Conservation (phyloP, 2,888 invertebrate species). For the Atethmia centrago region DNA sequence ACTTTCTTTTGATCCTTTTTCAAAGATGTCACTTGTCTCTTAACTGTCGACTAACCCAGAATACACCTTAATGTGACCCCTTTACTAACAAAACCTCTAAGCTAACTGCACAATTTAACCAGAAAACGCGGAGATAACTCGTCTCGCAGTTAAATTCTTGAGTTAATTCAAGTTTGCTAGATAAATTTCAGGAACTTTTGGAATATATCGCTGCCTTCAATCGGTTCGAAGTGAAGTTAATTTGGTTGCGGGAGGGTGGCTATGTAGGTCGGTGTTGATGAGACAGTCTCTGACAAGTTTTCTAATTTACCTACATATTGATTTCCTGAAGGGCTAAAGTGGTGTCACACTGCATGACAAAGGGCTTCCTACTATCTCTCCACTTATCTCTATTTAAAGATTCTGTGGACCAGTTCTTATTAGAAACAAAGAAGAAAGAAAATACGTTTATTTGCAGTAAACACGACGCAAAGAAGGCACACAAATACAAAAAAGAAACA, state of each 20-base stretch:
- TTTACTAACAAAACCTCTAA: constrained; percentile 32
- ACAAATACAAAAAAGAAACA: no score
- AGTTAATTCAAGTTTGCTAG: constrained; percentile 69
- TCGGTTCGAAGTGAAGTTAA: constrained; percentile 67
- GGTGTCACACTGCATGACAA: no score
- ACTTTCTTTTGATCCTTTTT: no score
- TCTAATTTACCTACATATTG: neutral
- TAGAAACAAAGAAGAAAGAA: no score
- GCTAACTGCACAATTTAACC: constrained; percentile 50
- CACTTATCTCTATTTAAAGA: no score
- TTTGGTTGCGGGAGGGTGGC: constrained; percentile 57
- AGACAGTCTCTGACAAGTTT: constrained; percentile 25
- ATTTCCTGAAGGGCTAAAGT: neutral
- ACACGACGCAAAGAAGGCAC: no score
- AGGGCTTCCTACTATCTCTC: no score
- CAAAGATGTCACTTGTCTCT: neutral
- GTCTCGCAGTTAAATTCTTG: constrained; percentile 63
- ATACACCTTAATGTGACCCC: neutral
- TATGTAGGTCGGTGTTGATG: neutral
- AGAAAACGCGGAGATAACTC: constrained; percentile 58
- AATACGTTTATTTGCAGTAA: no score
- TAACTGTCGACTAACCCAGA: neutral
- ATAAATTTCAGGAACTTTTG: constrained; percentile 69
- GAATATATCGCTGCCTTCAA: constrained; percentile 70
- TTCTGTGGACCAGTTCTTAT: no score